Evolutionary conservation across 2,888 invertebrate genomes (phyloP).

Genomic region (Pecten maximus): DNA sequence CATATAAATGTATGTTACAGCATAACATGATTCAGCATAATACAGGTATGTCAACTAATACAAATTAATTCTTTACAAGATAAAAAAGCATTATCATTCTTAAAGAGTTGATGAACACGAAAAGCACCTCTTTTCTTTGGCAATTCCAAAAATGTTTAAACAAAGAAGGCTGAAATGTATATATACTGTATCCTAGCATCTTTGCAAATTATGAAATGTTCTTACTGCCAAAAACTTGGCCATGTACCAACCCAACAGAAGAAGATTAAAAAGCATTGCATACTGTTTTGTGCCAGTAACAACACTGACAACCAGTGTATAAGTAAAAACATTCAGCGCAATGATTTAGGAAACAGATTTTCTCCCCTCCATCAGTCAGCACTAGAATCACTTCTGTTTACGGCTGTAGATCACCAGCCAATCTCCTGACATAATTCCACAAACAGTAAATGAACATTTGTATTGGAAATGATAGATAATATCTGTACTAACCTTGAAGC

Average conservation of each 20-base stretch:
- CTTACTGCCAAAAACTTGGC: slow-evolving; percentile 4
- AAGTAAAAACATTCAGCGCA: background rate
- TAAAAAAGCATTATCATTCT: background rate
- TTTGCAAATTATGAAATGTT: slow-evolving; percentile 35
- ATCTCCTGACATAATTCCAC: background rate
- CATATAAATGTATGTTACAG: no score
- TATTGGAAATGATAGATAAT: background rate
- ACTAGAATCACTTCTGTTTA: background rate
- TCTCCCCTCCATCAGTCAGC: background rate
- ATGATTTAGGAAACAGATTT: slow-evolving; percentile 8
- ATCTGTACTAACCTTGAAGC: background rate
- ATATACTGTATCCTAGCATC: background rate
- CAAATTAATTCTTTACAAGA: no score
- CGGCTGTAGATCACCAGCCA: background rate
- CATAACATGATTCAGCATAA: no score
- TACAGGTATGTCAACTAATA: no score
- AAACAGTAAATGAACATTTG: background rate
- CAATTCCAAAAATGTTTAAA: slow-evolving; percentile 16
- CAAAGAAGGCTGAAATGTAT: slow-evolving; percentile 21
- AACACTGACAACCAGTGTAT: background rate
- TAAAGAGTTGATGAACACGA: background rate
- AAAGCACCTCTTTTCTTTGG: background rate
- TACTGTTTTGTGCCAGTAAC: slow-evolving; percentile 8
- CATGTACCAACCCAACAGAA: background rate
- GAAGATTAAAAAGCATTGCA: background rate